phyloP scores from a whole-genome alignment of 64 coral and sea anemone species.

The Actinia equina region DNA sequence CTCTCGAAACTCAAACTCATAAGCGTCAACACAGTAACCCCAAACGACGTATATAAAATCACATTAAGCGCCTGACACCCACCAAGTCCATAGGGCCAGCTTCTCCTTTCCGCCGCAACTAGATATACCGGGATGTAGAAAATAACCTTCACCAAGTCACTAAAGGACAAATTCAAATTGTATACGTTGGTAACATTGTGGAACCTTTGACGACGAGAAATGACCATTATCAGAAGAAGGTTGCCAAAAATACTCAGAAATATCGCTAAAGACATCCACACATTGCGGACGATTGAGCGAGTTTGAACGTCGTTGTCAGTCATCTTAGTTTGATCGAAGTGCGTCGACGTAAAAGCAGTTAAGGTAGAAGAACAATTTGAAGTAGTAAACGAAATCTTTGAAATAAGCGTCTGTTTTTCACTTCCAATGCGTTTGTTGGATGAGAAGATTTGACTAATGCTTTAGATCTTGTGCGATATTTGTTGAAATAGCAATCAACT shows the following conservation, averaged over 20 bases:
- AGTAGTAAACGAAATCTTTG: not conserved
- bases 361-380: not conserved
- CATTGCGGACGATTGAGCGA: not conserved
- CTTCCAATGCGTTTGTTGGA: not conserved
- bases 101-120: conserved; percentile 26
- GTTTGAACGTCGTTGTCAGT: not conserved
- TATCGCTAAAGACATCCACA: conserved; percentile 37
- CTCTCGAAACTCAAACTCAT: conserved; percentile 66
- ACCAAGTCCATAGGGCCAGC: conserved; percentile 15
- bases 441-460: not conserved
- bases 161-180: conserved; percentile 66
- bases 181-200: conserved; percentile 65
- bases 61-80: conserved; percentile 30
- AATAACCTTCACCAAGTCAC: conserved; percentile 64
- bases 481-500: not conserved
- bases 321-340: not conserved
- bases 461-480: not conserved
- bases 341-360: not conserved
- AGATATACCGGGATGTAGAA: conserved; percentile 63
- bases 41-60: conserved; percentile 32
- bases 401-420: not conserved
- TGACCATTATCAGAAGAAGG: conserved; percentile 53
- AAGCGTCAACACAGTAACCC: conserved; percentile 26
- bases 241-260: conserved; percentile 52
- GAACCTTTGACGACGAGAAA: conserved; percentile 42